A percentile compares a stretch with the other conserved stretches of the same genome.
Conservation (phyloP, 2,888 invertebrate species). For the Drosophila rubida region DNA sequence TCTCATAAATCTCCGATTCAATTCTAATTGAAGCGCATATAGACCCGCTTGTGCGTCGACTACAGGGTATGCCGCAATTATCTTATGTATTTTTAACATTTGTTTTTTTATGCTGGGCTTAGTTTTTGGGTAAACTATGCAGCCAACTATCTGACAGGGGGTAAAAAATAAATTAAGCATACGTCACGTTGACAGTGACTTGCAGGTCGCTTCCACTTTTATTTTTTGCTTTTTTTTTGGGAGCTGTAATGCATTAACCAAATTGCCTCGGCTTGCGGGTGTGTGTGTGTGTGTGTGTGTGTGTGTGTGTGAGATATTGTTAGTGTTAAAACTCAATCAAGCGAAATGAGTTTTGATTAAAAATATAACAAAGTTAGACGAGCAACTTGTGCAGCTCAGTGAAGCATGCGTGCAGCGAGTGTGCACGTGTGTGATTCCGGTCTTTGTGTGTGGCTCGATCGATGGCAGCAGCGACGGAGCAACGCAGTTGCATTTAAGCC, state of each 20-base stretch:
- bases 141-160: neutral
- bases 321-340: conserved; percentile 62
- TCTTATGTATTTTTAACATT: neutral
- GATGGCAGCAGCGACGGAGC: conserved; percentile 1
- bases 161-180: conserved; percentile 29
- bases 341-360: conserved; percentile 74
- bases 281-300: conserved; percentile 5
- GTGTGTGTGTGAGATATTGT: conserved; percentile 4
- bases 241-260: conserved; percentile 33
- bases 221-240: conserved; percentile 11
- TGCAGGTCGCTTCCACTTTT: conserved; percentile 1
- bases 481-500: conserved; percentile 1
- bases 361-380: conserved; percentile 65
- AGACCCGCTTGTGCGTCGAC: neutral
- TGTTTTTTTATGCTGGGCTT: conserved; percentile 1
- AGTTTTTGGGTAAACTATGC: neutral
- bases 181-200: conserved; percentile 28
- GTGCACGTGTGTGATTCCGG: neutral
- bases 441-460: conserved; percentile 9
- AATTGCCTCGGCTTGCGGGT: conserved; percentile 18
- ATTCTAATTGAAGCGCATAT: too few species aligned
- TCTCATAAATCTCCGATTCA: too few species aligned
- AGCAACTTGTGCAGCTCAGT: conserved; percentile 27
- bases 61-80: neutral
- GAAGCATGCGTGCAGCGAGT: conserved; percentile 18